Base-by-base conservation (phyloP, 2,888 invertebrate genomes). In the Euphydryas editha region DNA sequence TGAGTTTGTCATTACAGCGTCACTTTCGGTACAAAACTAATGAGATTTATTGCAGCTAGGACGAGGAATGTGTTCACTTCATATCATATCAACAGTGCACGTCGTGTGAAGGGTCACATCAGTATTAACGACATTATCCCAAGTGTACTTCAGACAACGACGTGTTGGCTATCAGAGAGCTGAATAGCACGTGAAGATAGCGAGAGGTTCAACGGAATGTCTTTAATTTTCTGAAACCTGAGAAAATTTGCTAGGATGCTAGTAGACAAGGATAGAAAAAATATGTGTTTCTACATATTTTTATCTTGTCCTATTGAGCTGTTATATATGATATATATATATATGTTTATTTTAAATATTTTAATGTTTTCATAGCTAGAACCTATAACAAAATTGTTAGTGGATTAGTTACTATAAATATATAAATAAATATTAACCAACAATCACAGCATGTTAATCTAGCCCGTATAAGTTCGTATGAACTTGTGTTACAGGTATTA, bases 141-240 rank as follows among this genome's bases (percentile, higher is more conserved):
- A 47, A 47, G 47, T 47, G 47, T 20, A 11, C 47, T 47, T 47
- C 20, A 10, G 18, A 47, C 20, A 20, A 47, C 47, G 18, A 47
- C 13, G 47, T 47, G 47, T 47, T 11, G 20, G 47, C 20, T 47
- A 47, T 20, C 47, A 18, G 10, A 20, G 20, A 13, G 20, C 20
- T 13, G 20, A 47, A 47, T 47, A 20, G 47, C 47, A 47, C 47
- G 20, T 47, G 13, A 47, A 18, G 20, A 47, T 13, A 18, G 13
- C 13, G 11, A 47, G 20, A 47, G 47, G 4, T 20, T 11, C 20
- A 47, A 13, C 6, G 47, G 47, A 47, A 47, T 47, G 47, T 20
- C 47, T 10, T 20, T 47, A 21, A 47, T 18, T 4, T 20, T 18
- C 47, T 47, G 18, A 18, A 21, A 47, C 11, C 47, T 8, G 47